Evolutionary conservation across 2,888 invertebrate species (phyloP), one percentile per base, ranked within the genome.

Genomic region (Fragum sueziense): DNA sequence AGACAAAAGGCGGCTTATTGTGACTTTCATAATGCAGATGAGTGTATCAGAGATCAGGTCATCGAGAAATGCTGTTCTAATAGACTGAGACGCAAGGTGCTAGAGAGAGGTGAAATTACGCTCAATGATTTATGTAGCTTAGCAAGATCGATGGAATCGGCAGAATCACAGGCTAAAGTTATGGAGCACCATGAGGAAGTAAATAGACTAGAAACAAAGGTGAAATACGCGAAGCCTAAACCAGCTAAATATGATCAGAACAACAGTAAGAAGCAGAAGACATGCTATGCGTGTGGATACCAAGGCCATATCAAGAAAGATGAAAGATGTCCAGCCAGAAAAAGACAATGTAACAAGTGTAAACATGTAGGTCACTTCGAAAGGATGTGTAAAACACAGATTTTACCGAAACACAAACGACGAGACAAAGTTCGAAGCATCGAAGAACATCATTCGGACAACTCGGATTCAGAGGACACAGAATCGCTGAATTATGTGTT

Each of bases 61-160:
- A 71, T 83, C 4, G 75, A 79, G 11, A 84, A 79, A 29, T 78
- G 79, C 61, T 14, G 14, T 0, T 79, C 74, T 14, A 52, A 34
- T 3, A 47, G 47, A n/a, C 27, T 85, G 20, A 41, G 78, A 34
- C 59, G 80, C 3, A 77, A 80, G 27, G 31, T 80, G 14, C 51
- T 79, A 14, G 81, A 82, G 54, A 61, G 70, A 47, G 67, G 67
- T 11, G 65, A 62, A 27, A 68, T 84, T 6, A 79, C 52, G 34
- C 41, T 81, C 33, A 61, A 75, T 2, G 29, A 69, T 27, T 80
- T 11, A 14, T 37, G 31, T 71, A 80, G 14, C 20, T 22, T 61
- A 11, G 61, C 61, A 27, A 61, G 27, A 29, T 25, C 61, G 1
- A 31, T 61, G 33, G 61, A 61, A 7, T 3, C 20, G 6, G 20